phyloP scores from a whole-genome alignment of 2,888 invertebrate genomes.

The Drymonia ruficornis region DNA sequence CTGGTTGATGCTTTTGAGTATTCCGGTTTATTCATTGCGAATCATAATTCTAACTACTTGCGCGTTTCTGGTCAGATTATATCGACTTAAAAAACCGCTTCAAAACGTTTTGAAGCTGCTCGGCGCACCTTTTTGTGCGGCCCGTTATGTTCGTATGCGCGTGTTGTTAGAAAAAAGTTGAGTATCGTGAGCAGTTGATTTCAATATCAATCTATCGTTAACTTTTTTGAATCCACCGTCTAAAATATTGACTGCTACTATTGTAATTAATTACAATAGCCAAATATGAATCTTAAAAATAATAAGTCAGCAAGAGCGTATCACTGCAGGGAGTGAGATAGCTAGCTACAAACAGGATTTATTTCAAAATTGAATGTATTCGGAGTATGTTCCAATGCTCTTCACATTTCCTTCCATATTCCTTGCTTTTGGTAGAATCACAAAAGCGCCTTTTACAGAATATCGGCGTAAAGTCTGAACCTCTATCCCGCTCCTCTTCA shows the following conservation, averaged over 20 bases:
- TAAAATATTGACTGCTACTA: too few species aligned
- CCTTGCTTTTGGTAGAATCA: background rate
- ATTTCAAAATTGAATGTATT: too few species aligned
- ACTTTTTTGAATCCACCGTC: background rate
- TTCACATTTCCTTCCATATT: too few species aligned
- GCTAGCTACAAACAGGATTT: too few species aligned
- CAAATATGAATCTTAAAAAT: too few species aligned
- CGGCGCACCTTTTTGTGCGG: constrained; percentile 12
- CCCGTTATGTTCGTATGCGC: constrained; percentile 21
- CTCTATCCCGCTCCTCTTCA: too few species aligned
- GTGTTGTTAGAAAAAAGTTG: constrained; percentile 18
- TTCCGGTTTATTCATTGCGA: background rate
- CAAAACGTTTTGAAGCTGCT: background rate
- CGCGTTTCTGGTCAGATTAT: background rate
- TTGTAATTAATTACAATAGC: too few species aligned
- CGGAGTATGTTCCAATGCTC: too few species aligned
- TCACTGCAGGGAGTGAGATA: too few species aligned
- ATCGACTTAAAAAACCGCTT: background rate
- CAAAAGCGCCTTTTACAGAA: too few species aligned
- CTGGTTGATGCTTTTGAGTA: background rate
- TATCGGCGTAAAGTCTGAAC: too few species aligned
- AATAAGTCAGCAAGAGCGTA: too few species aligned
- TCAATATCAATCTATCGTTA: background rate
- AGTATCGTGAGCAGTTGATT: constrained; percentile 1
- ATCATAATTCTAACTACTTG: background rate